Conservation (phyloP, 2,113 vertebrate species). For the Haplochromis burtoni region DNA sequence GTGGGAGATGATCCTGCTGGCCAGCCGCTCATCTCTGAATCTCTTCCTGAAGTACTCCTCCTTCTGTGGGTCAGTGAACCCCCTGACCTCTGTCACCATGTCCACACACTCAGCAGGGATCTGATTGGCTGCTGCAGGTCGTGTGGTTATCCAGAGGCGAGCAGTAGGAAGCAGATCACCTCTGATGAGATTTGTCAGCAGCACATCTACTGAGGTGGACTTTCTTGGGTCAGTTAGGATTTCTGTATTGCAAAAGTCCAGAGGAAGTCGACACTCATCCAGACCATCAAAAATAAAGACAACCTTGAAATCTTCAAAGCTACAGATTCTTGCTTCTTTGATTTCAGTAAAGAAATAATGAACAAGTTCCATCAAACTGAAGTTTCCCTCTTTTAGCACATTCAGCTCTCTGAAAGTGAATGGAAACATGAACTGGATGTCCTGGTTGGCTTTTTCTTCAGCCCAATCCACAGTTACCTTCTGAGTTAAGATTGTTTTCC, state of each 20-base stretch:
- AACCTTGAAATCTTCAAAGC: not conserved
- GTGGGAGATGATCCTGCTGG: not conserved
- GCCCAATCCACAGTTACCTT: not conserved
- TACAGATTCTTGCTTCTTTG: not conserved
- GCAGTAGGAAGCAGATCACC: not conserved
- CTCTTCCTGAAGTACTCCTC: not conserved
- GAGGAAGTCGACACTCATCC: not conserved
- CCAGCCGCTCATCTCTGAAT: rapidly evolving
- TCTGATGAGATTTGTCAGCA: not conserved
- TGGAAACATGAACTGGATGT: not conserved
- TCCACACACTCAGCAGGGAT: rapidly evolving
- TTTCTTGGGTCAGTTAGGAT: not conserved
- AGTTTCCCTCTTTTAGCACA: not conserved
- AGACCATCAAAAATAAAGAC: not conserved
- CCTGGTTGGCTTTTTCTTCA: not conserved
- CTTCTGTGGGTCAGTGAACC: not conserved
- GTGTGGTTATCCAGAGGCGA: not conserved
- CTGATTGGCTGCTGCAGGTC: not conserved
- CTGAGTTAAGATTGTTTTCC: not conserved
- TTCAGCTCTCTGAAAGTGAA: not conserved
- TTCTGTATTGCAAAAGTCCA: not conserved
- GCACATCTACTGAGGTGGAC: not conserved
- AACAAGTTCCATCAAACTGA: not conserved
- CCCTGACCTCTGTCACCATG: not conserved
- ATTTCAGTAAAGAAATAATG: not conserved